Evolutionary conservation across 2,113 vertebrate genomes (phyloP), one percentile per base, ranked within the genome.

Genomic region (Osmerus mordax): DNA sequence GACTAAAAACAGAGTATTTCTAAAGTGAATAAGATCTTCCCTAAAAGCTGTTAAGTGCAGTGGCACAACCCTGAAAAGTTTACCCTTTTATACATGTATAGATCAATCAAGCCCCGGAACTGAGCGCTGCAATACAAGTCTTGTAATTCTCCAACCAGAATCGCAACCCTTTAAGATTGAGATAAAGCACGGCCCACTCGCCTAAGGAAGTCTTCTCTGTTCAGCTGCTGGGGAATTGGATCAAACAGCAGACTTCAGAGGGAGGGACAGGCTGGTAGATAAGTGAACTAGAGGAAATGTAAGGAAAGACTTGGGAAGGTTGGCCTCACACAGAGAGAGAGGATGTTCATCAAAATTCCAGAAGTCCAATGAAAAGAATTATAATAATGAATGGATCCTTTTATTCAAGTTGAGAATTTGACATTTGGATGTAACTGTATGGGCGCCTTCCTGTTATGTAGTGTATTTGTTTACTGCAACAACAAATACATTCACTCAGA

Each of bases 311-410:
- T 29, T 63, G 61, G 15, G 12, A 55, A 36, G 18, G 28, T 15
- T 64, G 18, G 9, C 58, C 21, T 25, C 58, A 21, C 58, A 21
- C n/a, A 64, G 18, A 64, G 16, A 64, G 25, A 64, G 28, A 28
- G 25, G 60, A 64, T 64, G 32, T 64, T n/a, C 62, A 29, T 32
- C 62, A 64, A 64, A 29, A 36, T 64, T 18, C 25, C 62, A 16
- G 62, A 16, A 16, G 29, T 64, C 14, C 62, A 32, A 15, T 47
- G 9, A 47, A 11, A 11, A 47, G 12, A 47, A 47, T 47, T 47
- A 47, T 47, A 1, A 47, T 47, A 5, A 47, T 12, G 9, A 47
- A 11, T 47, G 7, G 7, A 2, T 47, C 5, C 16, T 64, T 64
- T 14, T 36, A 18, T 56, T 3, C 54, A 56, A 56, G 32, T 36